Percentiles rank a stretch among this genome's conserved stretches.
Evolutionary conservation across 1,140 invertebrate genomes (phyloP).

Genomic region (Caenorhabditis tropicalis): DNA sequence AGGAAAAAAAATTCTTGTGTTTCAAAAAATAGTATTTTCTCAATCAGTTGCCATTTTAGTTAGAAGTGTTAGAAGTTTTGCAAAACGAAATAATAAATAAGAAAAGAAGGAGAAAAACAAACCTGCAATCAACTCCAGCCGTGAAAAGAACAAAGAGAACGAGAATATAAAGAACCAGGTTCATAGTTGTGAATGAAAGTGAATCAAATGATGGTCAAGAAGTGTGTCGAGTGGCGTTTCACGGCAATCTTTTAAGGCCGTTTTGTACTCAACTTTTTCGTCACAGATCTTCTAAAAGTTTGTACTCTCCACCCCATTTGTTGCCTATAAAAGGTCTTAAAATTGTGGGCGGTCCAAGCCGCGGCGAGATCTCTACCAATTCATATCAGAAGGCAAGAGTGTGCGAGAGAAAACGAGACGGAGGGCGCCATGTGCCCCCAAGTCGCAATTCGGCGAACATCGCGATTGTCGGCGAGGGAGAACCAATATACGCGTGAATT

Average conservation of each 20-base stretch:
- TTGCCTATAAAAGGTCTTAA: conserved; percentile 44
- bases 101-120: neutral
- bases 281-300: conserved; percentile 31
- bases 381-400: neutral
- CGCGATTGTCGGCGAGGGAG: neutral
- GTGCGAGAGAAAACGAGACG: conserved; percentile 17
- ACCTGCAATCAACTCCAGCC: conserved; percentile 33
- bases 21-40: too few species aligned
- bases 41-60: too few species aligned
- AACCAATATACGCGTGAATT: conserved; percentile 33
- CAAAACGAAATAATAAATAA: neutral
- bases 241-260: conserved; percentile 21
- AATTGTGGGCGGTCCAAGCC: neutral
- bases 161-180: conserved; percentile 7
- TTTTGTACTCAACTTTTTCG: conserved; percentile 8
- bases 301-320: conserved; percentile 42
- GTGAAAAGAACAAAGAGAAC: neutral
- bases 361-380: neutral
- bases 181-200: conserved; percentile 36
- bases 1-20: neutral
- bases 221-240: conserved; percentile 10
- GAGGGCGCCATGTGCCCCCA: conserved; percentile 1
- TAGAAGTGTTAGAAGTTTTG: neutral
- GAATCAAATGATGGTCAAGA: conserved; percentile 18
- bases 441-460: conserved; percentile 26